Evolutionary conservation across 2,113 vertebrate genomes (phyloP), one percentile per base, ranked within the genome.

Genomic region (Pomatorhinus ruficollis): DNA sequence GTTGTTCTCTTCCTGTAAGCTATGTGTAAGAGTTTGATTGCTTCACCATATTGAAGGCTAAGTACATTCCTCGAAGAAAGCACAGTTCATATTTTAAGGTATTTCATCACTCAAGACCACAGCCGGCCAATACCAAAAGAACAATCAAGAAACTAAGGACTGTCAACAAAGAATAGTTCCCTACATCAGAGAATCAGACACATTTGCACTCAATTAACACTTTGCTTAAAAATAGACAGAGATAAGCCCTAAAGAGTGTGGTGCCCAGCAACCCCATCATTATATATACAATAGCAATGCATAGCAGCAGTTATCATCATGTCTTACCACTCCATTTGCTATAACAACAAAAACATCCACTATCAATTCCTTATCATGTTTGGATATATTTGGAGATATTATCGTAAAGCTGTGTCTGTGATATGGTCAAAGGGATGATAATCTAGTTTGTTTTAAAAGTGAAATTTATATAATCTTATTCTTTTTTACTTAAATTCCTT

Each of bases 81-180:
- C 84, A 93, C 83, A 94, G 90, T 93, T 95, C 95, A 63, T 97
- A 96, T 96, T 97, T 98, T 96, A 97, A 94, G 77, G 85, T 93
- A 88, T 97, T 97, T 97, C 97, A 96, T 96, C 96, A 97, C 95
- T 97, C 79, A 78, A 90, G 69, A 59, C 74, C 88, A 96, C 96
- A 98, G 96, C 93, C 96, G 96, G 90, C 60, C 88, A 96, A 83
- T 96, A 92, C 93, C 90, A 94, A 97, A 90, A 89, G 97, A 88
- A 88, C 90, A 93, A 96, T 96, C 93, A 94, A 69, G 94, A 83
- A 72, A 63, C 96, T 89, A 84, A 89, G 79, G 71, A 94, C 65
- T 92, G 83, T 95, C 96, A 95, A 94, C 93, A 92, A 96, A 97
- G 88, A 90, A 63, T 70, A 95, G 84, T 88, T 95, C 89, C 92